Evolutionary conservation across 2,113 vertebrate genomes (phyloP).

Genomic region (Plecotus auritus): DNA sequence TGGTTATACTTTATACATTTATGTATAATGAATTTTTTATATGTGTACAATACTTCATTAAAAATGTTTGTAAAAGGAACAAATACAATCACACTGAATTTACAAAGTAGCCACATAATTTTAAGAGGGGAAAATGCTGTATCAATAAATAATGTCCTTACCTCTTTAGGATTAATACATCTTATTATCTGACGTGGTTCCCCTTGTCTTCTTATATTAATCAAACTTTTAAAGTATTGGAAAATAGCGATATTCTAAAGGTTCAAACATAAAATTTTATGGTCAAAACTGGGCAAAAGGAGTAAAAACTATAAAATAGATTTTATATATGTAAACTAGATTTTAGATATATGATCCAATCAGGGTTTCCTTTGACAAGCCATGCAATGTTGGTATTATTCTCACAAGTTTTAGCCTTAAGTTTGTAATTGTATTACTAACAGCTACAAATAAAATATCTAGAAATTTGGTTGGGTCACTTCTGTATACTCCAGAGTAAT

Average conservation of each 20-base stretch:
- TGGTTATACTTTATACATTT: not conserved
- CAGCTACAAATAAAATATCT: not conserved
- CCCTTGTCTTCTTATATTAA: constrained; percentile 69
- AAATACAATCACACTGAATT: not conserved
- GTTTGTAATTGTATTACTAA: not conserved
- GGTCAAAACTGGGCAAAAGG: not conserved
- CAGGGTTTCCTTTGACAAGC: constrained; percentile 27
- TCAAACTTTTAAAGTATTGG: constrained; percentile 75
- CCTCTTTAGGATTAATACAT: constrained; percentile 81
- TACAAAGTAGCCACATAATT: not conserved
- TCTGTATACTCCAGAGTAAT: not conserved
- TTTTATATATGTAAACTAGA: not conserved
- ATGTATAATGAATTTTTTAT: not conserved
- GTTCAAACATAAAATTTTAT: constrained; percentile 32
- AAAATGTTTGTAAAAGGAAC: not conserved
- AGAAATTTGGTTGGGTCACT: not conserved
- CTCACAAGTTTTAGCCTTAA: not conserved
- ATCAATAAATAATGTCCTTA: constrained; percentile 51
- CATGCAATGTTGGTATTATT: not conserved
- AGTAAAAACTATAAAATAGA: constrained; percentile 6
- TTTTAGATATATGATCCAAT: constrained; percentile 1
- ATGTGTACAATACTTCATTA: not conserved
- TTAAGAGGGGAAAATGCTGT: not conserved
- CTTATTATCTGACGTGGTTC: constrained; percentile 77
- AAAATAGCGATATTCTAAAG: constrained; percentile 77